A percentile compares a stretch with the other conserved stretches of the same genome.
Conservation (phyloP, 2,113 vertebrate species). For the Callocephalon fimbriatum region DNA sequence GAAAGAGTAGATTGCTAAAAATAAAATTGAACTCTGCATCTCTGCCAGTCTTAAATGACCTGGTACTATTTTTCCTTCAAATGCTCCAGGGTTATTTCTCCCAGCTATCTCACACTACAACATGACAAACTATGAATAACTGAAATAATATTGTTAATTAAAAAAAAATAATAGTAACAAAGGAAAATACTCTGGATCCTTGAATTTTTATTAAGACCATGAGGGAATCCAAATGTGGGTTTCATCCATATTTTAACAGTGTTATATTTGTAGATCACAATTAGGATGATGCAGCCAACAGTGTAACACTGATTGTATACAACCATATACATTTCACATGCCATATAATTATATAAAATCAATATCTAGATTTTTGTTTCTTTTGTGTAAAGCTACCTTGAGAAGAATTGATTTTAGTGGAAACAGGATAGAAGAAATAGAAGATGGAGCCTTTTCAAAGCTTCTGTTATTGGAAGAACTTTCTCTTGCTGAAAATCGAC, state of each 20-base stretch:
- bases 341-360: background rate
- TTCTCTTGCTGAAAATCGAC: conserved; percentile 89
- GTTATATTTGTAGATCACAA: background rate
- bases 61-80: background rate
- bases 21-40: background rate
- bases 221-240: background rate
- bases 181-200: background rate
- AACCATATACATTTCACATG: background rate
- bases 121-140: background rate
- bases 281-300: background rate
- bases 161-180: background rate
- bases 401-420: conserved; percentile 95
- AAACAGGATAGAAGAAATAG: conserved; percentile 94
- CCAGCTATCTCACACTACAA: background rate
- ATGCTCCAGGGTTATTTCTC: background rate
- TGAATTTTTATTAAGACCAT: background rate
- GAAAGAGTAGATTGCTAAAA: background rate
- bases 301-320: background rate
- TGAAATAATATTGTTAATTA: background rate
- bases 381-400: conserved; percentile 85
- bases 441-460: conserved; percentile 92
- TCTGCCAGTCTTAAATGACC: background rate
- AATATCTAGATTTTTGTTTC: background rate
- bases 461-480: conserved; percentile 89
- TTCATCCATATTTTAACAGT: background rate